Evolutionary conservation across 2,888 invertebrate species (phyloP).

Genomic region (Alloscopus bannaensis): DNA sequence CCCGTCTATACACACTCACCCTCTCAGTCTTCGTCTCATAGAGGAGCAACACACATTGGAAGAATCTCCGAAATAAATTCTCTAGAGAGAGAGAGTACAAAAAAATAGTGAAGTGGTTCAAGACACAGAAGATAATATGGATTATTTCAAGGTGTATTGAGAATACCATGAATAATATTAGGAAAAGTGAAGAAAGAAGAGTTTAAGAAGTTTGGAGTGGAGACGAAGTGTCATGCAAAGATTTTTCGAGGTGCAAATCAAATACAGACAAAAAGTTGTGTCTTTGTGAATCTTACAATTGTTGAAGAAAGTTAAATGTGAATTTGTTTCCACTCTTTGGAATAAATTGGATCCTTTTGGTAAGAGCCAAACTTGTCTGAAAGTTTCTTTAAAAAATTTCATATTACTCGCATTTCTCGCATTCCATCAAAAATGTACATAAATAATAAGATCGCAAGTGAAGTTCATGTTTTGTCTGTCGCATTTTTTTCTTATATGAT

Average conservation of each 20-base stretch:
- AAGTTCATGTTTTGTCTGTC: too few species aligned
- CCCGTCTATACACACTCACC: not conserved
- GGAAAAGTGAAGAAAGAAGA: not conserved
- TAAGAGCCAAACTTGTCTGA: not conserved
- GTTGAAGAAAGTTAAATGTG: not conserved
- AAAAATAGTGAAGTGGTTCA: not conserved
- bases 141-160: not conserved
- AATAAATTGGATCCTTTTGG: not conserved
- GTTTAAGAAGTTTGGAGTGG: not conserved
- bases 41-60: not conserved
- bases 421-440: too few species aligned
- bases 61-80: slow-evolving; percentile 3
- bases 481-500: too few species aligned
- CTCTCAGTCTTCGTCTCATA: not conserved
- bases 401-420: too few species aligned
- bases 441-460: too few species aligned
- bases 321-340: not conserved
- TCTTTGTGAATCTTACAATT: too few species aligned
- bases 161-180: not conserved
- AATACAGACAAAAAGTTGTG: not conserved
- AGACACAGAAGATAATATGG: not conserved
- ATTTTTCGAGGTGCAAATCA: not conserved
- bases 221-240: not conserved
- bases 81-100: slow-evolving; percentile 11
- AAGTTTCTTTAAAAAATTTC: too few species aligned